These are phyloP conservation scores for Ginglymostoma cirratum DNA, from an alignment of 2,113 vertebrate species.

Conservation along the genomic window DNA sequence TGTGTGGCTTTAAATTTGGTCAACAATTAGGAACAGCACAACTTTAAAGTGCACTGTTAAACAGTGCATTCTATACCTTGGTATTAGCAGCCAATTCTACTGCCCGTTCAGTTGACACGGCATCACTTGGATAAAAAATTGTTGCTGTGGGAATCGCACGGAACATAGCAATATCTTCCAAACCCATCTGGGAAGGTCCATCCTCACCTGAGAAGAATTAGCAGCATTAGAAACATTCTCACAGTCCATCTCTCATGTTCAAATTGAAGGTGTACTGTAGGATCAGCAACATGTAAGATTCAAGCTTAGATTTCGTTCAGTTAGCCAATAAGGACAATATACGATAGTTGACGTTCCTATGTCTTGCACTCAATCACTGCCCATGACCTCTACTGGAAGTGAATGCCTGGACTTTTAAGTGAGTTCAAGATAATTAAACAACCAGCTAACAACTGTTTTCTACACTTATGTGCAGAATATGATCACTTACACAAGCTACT, in stretches of 20 bases:
- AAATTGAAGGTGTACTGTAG: background rate
- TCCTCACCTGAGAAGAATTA: slow-evolving; percentile 71
- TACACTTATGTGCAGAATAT: background rate
- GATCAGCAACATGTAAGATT: background rate
- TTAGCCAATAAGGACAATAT: background rate
- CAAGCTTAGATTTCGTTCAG: background rate
- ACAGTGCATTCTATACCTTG: slow-evolving; percentile 58
- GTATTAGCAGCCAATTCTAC: slow-evolving; percentile 84
- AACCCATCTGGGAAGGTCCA: slow-evolving; percentile 85
- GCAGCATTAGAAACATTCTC: background rate
- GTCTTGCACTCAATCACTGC: background rate
- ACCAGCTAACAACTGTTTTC: background rate
- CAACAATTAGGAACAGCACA: background rate
- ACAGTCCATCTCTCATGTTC: background rate
- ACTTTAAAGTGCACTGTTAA: background rate
- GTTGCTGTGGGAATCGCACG: slow-evolving; percentile 74
- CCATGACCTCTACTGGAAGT: background rate
- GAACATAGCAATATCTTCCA: slow-evolving; percentile 87
- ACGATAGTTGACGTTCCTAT: background rate
- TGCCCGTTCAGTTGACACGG: slow-evolving; percentile 83
- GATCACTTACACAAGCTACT: background rate
- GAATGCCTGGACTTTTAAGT: no score
- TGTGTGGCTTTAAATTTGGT: background rate
- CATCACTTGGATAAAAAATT: slow-evolving; percentile 86
- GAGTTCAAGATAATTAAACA: background rate